Conservation (phyloP, 1,140 invertebrate species). For the Drosophila carrolli region DNA sequence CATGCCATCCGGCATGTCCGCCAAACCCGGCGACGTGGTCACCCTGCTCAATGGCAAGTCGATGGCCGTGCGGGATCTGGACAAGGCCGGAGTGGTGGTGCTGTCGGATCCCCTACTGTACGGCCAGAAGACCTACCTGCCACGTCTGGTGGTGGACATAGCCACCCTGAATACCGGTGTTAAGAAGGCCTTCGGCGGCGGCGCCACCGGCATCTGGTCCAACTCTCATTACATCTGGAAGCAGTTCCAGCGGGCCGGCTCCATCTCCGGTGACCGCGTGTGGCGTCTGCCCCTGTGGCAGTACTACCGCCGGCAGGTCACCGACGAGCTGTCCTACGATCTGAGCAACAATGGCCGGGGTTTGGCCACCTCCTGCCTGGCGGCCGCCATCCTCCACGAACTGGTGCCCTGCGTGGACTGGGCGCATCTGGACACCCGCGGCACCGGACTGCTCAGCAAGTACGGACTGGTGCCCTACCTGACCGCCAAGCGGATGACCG, state of each 20-base stretch:
- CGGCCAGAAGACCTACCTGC: constrained; percentile 87
- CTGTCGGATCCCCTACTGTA: constrained; percentile 95
- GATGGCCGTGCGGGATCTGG: constrained; percentile 95
- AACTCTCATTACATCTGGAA: constrained; percentile 88
- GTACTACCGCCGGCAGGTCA: constrained; percentile 90
- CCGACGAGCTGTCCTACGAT: constrained; percentile 85
- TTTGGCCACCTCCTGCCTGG: constrained; percentile 87
- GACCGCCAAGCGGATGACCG: constrained; percentile 85
- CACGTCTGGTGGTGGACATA: constrained; percentile 89
- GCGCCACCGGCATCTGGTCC: constrained; percentile 92
- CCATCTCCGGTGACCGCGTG: constrained; percentile 92
- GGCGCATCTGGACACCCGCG: constrained; percentile 90
- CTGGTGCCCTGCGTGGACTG: constrained; percentile 85
- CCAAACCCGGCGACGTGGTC: constrained; percentile 95
- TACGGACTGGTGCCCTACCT: constrained; percentile 87
- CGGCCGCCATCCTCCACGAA: constrained; percentile 88
- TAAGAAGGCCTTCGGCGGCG: constrained; percentile 88
- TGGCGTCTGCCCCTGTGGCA: constrained; percentile 96
- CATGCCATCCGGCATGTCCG: constrained; percentile 92
- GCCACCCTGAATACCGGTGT: constrained; percentile 87
- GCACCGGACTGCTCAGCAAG: constrained; percentile 86
- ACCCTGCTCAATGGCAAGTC: constrained; percentile 93
- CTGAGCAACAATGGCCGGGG: constrained; percentile 87
- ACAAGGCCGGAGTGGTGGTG: constrained; percentile 95
- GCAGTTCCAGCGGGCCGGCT: constrained; percentile 88